Conservation (phyloP, 2,797 vertebrate genomes). For the Alosa sapidissima region DNA sequence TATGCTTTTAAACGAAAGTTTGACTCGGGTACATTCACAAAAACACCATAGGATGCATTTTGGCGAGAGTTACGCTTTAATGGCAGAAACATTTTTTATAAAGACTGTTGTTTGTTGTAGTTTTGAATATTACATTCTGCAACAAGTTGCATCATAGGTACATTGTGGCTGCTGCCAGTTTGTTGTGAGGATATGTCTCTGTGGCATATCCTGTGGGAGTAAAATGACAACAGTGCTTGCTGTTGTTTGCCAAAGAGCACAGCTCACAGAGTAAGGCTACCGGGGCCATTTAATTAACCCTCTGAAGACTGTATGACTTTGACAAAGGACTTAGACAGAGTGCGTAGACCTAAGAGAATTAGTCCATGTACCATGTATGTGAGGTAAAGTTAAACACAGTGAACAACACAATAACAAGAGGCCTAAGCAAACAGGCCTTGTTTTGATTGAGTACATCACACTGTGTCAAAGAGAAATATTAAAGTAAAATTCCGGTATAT, state of each 20-base stretch:
- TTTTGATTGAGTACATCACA: too few relatives aligned
- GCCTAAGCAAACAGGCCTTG: too few relatives aligned
- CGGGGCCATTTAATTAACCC: neutral
- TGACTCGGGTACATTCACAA: too few relatives aligned
- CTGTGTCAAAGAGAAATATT: too few relatives aligned
- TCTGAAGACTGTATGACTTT: neutral
- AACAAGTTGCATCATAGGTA: neutral
- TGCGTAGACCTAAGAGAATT: neutral
- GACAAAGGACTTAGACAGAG: neutral
- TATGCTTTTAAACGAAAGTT: too few relatives aligned
- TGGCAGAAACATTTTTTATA: neutral
- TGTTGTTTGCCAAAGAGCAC: conserved; percentile 2
- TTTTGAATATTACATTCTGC: neutral
- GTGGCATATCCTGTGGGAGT: neutral
- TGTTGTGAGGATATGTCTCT: neutral
- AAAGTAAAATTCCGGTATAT: too few relatives aligned
- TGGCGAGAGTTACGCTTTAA: too few relatives aligned
- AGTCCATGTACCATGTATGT: neutral
- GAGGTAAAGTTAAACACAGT: neutral
- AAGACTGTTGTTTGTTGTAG: neutral
- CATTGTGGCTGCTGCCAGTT: neutral
- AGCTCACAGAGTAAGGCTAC: neutral
- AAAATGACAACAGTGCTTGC: neutral
- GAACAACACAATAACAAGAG: neutral
- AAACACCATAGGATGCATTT: too few relatives aligned